Evolutionary conservation across 2,113 vertebrate species (phyloP), one percentile per base, ranked within the genome.

Genomic region (Elephas maximus): DNA sequence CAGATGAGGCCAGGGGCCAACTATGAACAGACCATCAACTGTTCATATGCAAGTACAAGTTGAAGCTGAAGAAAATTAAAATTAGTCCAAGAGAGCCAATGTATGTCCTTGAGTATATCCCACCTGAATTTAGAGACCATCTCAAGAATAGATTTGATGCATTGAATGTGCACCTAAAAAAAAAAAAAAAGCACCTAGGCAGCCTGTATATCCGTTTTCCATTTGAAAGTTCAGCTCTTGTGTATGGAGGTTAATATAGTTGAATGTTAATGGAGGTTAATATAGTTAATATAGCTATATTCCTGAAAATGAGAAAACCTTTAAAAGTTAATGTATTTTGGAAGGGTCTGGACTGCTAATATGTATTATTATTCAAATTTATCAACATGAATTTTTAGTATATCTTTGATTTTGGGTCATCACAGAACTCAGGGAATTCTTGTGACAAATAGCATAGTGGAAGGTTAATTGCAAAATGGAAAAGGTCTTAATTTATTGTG

Each of bases 351-450:
- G 67, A 67, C 18, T 78, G 78, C 5, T 48, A 62, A 93, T 23
- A 78, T 28, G 79, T 1, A 9, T 77, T 98, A 57, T 87, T 88
- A 92, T 84, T 44, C 60, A 80, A 44, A 87, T 94, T 88, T 93
- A 80, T 74, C 86, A 71, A 6, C 45, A 41, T 83, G 57, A 89
- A 63, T 86, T 90, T 96, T 94, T 76, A 69, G 73, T 84, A 37
- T 62, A 23, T 73, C 67, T 97, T 92, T 84, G 76, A 95, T 95
- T 95, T 96, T 57, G 96, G 51, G 37, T 82, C 65, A 48, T 92
- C 44, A 30, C 8, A 57, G 60, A 79, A 93, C 65, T 96, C 51
- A 77, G 81, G 80, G 20, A 45, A 26, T 88, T 74, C 45, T 85
- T 94, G 15, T 93, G 81, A 95, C 14, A 86, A 69, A 94, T 91